Conservation (phyloP, 2,113 vertebrate species). For the Micronycteris hirsuta region DNA sequence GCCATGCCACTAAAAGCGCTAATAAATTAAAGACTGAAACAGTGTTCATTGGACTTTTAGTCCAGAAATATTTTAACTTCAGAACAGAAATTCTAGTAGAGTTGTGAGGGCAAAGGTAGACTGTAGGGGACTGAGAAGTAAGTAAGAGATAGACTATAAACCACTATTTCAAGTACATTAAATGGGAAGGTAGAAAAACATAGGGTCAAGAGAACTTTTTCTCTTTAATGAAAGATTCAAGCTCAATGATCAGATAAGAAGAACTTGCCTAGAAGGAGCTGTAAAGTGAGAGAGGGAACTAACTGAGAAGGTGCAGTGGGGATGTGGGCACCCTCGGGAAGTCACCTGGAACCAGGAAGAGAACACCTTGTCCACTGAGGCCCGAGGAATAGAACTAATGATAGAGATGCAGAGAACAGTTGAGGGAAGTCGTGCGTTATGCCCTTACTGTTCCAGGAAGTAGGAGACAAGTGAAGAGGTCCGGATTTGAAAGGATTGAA, state of each 20-base stretch:
- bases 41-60: background rate
- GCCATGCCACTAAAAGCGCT: background rate
- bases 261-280: background rate
- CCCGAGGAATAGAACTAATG: background rate
- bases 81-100: background rate
- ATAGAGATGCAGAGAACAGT: background rate
- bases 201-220: background rate
- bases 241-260: background rate
- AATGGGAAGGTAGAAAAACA: background rate
- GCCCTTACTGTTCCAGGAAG: background rate
- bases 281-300: background rate
- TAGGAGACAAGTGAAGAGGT: background rate
- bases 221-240: background rate
- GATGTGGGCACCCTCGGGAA: background rate
- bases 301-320: background rate
- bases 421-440: background rate
- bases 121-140: background rate
- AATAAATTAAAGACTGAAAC: background rate
- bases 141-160: background rate
- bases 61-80: background rate
- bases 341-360: background rate
- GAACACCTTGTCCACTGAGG: background rate
- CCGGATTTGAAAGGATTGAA: background rate
- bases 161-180: background rate
- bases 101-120: background rate